A percentile compares a stretch with the other conserved stretches of the same genome.
phyloP scores from a whole-genome alignment of 2,797 vertebrate species.

The Odontamblyopus lacepedii region DNA sequence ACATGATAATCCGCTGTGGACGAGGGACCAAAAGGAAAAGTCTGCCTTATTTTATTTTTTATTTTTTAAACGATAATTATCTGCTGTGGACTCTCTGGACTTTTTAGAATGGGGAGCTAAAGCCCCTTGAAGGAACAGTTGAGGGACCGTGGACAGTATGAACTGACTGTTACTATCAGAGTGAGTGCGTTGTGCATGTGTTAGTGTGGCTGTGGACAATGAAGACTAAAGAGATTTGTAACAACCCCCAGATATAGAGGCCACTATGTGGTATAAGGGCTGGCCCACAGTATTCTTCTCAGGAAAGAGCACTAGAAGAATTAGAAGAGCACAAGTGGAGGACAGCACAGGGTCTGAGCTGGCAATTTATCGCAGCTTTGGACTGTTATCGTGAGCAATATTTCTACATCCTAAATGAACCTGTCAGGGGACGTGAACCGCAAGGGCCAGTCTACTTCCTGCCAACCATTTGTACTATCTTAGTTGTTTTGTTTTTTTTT shows the following conservation, averaged over 20 bases:
- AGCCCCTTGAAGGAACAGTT: constrained; percentile 68
- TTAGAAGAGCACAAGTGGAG: constrained; percentile 60
- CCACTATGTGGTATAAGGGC: constrained; percentile 32
- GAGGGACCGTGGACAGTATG: constrained; percentile 75
- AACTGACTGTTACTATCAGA: constrained; percentile 75
- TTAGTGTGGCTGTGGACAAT: constrained; percentile 50
- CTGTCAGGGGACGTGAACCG: constrained; percentile 47
- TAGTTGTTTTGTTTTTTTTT: constrained; percentile 69
- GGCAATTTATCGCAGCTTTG: constrained; percentile 46
- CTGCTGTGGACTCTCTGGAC: constrained; percentile 80
- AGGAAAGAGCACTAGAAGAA: constrained; percentile 66
- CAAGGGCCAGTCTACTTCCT: constrained; percentile 63
- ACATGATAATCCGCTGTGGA: constrained; percentile 66
- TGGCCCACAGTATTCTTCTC: constrained; percentile 63
- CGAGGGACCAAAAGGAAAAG: constrained; percentile 18
- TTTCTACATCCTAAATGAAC: constrained; percentile 41
- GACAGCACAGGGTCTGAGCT: constrained; percentile 68
- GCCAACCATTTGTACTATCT: constrained; percentile 64
- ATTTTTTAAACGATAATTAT: constrained; percentile 73
- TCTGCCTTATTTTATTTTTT: constrained; percentile 32
- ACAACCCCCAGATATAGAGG: constrained; percentile 24
- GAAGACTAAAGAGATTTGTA: constrained; percentile 23
- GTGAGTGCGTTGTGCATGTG: constrained; percentile 63
- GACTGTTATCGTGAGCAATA: constrained; percentile 38
- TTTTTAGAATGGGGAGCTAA: constrained; percentile 57